Evolutionary conservation across 2,113 vertebrate genomes (phyloP), one percentile per base, ranked within the genome.

Genomic region (Rattus rattus): DNA sequence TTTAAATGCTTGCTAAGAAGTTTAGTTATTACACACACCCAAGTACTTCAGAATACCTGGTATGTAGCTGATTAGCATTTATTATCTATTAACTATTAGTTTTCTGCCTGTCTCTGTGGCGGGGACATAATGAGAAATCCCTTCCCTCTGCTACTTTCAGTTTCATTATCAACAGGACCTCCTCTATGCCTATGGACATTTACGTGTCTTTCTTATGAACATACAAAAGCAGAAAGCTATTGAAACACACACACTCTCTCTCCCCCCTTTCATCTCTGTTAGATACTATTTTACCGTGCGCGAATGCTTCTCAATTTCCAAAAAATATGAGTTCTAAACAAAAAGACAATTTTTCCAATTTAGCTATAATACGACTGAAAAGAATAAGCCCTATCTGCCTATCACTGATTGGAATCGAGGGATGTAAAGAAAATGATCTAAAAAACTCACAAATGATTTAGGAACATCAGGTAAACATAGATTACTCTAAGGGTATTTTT

Each of bases 221-320:
- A 92, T 26, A 11, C 39, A 73, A 49, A 92, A 94, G 65, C 7
- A 95, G 17, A n/a, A 69, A 88, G 13, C 52, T 69, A 69, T 49
- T 49, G 26, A 86, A 67, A 49, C 24, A 28, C 56, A 39, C 22
- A 39, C 54, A 2, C 76, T 33, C 67, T 28, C 67, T 16, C 0
- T 52, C 19, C 73, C 17, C 7, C 16, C 30, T 3, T 67, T 24
- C 11, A 39, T 52, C 17, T 65, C 81, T 75, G 13, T 28, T 70
- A 79, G 7, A 61, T 7, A 26, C 65, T 43, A 94, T 75, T 94
- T 96, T 33, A 86, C 11, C 89, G 54, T 86, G 59, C 22, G 2
- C 77, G 7, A 2, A 39, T 94, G 47, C 47, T 72, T 89, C 20
- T 96, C 56, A 94, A 67, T 59, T 88, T 94, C 19, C 24, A 73